phyloP scores from a whole-genome alignment of 2,113 vertebrate species.

The Setophaga coronata region DNA sequence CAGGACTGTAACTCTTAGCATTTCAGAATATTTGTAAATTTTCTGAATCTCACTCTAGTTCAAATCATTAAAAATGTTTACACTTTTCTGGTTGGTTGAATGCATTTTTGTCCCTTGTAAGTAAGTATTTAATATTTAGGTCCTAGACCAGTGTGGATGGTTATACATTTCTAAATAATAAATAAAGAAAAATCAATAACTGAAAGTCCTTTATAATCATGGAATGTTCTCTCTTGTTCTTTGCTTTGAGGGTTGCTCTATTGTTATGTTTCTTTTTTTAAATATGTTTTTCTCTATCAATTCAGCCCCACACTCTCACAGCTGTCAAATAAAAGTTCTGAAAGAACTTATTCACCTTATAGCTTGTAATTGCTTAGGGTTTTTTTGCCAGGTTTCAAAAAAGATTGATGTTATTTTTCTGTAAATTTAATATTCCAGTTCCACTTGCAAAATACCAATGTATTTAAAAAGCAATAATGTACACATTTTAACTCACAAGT shows the following conservation, averaged over 20 bases:
- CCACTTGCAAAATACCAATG: background rate
- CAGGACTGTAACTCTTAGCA: background rate
- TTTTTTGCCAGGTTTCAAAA: background rate
- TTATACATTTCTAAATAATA: background rate
- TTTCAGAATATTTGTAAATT: background rate
- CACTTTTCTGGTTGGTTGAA: background rate
- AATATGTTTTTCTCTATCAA: background rate
- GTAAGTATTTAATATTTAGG: background rate
- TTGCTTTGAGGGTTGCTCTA: background rate
- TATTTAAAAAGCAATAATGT: background rate
- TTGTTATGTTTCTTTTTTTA: background rate
- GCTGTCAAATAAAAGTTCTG: background rate
- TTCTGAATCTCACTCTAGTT: background rate
- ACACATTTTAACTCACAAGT: background rate
- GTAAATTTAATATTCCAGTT: background rate
- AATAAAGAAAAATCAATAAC: background rate
- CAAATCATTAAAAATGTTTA: background rate
- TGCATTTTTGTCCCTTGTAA: accelerated
- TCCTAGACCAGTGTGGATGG: background rate
- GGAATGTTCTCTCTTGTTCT: background rate
- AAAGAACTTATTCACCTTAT: background rate
- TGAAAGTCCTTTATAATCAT: background rate
- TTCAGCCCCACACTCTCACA: background rate
- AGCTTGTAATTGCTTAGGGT: accelerated
- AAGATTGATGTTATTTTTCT: background rate